Base-by-base conservation (phyloP, 2,888 invertebrate species). In the Junonia oenone region DNA sequence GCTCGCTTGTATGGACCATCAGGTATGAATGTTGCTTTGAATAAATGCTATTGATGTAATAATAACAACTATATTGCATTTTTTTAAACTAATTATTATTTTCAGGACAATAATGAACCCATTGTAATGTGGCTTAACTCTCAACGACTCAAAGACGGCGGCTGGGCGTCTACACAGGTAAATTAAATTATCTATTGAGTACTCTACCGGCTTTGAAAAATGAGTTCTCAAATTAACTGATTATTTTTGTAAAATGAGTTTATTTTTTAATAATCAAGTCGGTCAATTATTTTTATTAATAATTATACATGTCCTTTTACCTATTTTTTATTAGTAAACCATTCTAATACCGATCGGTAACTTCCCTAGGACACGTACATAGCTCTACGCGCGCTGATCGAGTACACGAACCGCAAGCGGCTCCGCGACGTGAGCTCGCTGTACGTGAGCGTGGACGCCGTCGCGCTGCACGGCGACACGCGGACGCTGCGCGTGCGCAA, bases 111-210 rank as follows among this genome's bases (percentile, higher is more conserved):
- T 68, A 93, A 96, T 56, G 96, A 97, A 71, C 93, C 95, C 1
- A 97, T 98, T 65, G 97, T 97, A 8, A 94, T 95, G 76, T 98
- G 98, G 98, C 87, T 98, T 38, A 98, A 97, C 76, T 92, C 96
- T 0, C 97, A 97, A 76, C 90, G 98, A 51, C 86, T 97, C 5
- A 93, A 94, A 2, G 96, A 97, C 68, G 96, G 96, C 4, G 98
- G 97, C 0, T 97, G 96, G 96, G 95, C 95, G 0, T 96, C 96
- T 2, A 96, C 96, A 0, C 96, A 96, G 90, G 92, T 84, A n/a
- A n/a, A n/a, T n/a, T n/a, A n/a, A n/a, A n/a, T n/a, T n/a, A n/a
- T n/a, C n/a, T n/a, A n/a, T n/a, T n/a, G n/a, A n/a, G n/a, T n/a
- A n/a, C n/a, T n/a, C n/a, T n/a, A n/a, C n/a, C n/a, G n/a, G n/a